Evolutionary conservation across 1,140 invertebrate species (phyloP), one percentile per base, ranked within the genome.

Genomic region (Atta colombica): DNA sequence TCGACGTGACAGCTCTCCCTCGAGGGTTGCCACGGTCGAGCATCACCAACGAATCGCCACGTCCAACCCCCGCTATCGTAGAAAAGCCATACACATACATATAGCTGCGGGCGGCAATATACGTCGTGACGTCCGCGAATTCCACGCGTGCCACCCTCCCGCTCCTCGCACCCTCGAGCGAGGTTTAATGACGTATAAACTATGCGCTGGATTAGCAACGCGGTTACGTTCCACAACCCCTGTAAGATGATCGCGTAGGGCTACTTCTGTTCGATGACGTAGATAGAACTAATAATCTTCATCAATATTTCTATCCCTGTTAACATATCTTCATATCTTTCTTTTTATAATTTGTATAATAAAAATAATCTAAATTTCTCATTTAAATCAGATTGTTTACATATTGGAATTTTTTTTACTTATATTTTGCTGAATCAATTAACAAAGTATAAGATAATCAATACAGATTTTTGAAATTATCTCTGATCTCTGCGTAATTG

Each of bases 171-270:
- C 89, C 89, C 88, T 88, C 85, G 72, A 87, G 90, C 90, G 87
- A 91, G 91, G 93, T 94, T 95, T 95, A 95, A 94, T 94, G 94
- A 95, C 94, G 94, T 95, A 95, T 95, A 94, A 95, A 95, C 94
- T 95, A 94, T 95, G 94, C 94, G 93, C 87, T 88, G 94, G 94
- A 95, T 95, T 95, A 95, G 93, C 93, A 90, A 93, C 92, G 91
- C 89, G 86, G 82, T 90, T 88, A 86, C 74, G 35, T 60, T 87
- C 78, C 60, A 72, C 77, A 69, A 84, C 65, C 88, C 85, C 74
- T 74, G 78, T 87, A 87, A 89, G 88, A 90, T 72, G 89, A 61
- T 28, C 72, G 61, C 63, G 55, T 87, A 60, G 88, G 88, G 87
- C 89, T 86, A 87, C 88, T 91, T 81, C 88, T 82, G 82, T 49